Conservation (phyloP, 2,113 vertebrate genomes). For the Dryoscopus gambensis region DNA sequence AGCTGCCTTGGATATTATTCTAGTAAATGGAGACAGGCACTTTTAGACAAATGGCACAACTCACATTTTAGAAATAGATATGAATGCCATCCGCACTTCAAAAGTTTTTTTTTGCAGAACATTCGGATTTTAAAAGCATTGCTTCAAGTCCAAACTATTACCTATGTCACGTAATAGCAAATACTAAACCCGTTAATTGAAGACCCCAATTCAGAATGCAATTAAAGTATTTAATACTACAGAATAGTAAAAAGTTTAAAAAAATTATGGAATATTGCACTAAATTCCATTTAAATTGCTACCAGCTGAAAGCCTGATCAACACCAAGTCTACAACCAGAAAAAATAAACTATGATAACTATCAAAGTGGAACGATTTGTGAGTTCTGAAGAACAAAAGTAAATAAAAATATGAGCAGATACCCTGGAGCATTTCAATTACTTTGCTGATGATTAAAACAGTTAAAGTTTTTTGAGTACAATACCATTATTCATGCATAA, state of each 20-base stretch:
- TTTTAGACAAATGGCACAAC: background rate
- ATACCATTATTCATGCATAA: background rate
- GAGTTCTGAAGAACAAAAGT: background rate
- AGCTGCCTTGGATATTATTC: background rate
- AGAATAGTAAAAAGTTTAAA: background rate
- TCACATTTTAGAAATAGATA: background rate
- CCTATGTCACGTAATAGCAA: background rate
- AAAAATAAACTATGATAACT: background rate
- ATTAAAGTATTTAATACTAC: background rate
- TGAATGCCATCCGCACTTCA: background rate
- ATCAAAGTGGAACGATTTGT: background rate
- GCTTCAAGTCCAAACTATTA: background rate
- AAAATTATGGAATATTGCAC: background rate
- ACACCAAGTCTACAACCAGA: background rate
- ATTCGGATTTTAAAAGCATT: background rate
- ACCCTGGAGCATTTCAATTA: background rate
- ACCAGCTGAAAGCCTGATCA: background rate
- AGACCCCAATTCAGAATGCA: background rate
- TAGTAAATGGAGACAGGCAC: background rate
- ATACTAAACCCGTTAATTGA: background rate
- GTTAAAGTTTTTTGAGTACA: background rate
- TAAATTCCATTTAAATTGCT: background rate
- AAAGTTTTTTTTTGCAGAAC: background rate
- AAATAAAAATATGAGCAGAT: background rate
- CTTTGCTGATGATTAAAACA: background rate